phyloP scores from a whole-genome alignment of 2,113 vertebrate genomes.

The Rattus rattus region DNA sequence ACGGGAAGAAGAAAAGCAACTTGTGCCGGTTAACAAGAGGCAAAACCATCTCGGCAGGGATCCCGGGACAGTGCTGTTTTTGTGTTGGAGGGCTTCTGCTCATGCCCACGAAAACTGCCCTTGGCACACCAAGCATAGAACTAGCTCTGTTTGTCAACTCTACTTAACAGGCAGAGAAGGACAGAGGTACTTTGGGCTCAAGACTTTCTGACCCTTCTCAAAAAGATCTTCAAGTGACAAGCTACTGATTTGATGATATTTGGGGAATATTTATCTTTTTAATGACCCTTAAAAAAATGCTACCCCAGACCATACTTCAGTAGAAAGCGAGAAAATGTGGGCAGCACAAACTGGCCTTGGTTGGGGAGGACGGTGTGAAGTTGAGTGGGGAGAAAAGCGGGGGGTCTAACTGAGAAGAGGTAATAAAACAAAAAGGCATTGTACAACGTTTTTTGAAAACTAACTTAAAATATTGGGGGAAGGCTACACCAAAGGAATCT shows the following conservation, averaged over 20 bases:
- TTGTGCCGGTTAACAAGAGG: background rate
- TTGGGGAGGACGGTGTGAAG: background rate
- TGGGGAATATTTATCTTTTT: background rate
- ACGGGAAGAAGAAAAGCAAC: background rate
- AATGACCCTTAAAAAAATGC: background rate
- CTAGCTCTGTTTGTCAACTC: background rate
- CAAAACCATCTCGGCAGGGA: background rate
- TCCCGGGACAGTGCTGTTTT: background rate
- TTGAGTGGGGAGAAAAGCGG: background rate
- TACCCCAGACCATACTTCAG: background rate
- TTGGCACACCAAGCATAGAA: background rate
- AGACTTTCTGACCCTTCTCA: background rate
- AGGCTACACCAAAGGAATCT: background rate
- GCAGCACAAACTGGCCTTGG: background rate
- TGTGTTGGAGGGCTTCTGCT: background rate
- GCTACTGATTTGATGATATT: too few species aligned
- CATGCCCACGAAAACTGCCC: background rate
- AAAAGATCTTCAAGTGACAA: constrained; percentile 25
- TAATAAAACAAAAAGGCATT: background rate
- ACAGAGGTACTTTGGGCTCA: background rate
- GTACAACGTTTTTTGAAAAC: background rate
- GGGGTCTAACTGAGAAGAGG: background rate
- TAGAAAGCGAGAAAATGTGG: background rate
- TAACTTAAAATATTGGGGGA: too few species aligned
- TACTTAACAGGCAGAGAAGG: background rate